These are phyloP conservation scores for Trogon surrucura DNA, from an alignment of 2,113 vertebrate species.

Conservation along the genomic window DNA sequence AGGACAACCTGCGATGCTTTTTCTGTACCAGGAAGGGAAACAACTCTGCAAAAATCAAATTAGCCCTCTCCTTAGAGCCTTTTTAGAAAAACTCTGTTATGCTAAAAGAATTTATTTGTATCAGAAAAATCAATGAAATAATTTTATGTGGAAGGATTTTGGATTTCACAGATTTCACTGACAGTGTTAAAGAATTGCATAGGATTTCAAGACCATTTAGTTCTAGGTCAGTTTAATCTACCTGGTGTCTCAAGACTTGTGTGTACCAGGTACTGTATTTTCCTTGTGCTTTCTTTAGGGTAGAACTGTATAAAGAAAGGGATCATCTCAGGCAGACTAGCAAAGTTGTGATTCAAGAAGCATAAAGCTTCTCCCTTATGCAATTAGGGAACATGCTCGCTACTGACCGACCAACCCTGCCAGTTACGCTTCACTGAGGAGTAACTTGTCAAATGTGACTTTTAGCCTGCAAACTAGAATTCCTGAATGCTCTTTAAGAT, in stretches of 20 bases:
- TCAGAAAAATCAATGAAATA: not conserved
- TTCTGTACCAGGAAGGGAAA: not conserved
- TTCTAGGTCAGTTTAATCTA: not conserved
- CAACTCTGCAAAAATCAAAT: not conserved
- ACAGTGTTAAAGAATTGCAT: not conserved
- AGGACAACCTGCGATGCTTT: not conserved
- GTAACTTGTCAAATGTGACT: constrained; percentile 40
- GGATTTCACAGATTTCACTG: not conserved
- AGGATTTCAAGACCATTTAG: not conserved
- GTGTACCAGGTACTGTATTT: not conserved
- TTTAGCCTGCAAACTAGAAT: not conserved
- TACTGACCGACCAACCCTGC: not conserved
- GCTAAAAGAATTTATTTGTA: not conserved
- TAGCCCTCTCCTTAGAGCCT: not conserved
- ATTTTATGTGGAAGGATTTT: not conserved
- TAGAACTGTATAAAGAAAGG: not conserved
- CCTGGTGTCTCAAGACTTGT: not conserved
- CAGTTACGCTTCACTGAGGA: constrained; percentile 9
- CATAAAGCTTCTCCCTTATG: not conserved
- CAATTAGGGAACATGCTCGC: constrained; percentile 35
- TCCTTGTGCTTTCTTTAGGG: not conserved
- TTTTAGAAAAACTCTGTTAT: not conserved
- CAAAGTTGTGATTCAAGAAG: not conserved
- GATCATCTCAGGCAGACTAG: not conserved
- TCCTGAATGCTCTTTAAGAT: constrained; percentile 25